Base-by-base conservation (phyloP, 1,140 invertebrate species). In the Trachelipus rathkii region DNA sequence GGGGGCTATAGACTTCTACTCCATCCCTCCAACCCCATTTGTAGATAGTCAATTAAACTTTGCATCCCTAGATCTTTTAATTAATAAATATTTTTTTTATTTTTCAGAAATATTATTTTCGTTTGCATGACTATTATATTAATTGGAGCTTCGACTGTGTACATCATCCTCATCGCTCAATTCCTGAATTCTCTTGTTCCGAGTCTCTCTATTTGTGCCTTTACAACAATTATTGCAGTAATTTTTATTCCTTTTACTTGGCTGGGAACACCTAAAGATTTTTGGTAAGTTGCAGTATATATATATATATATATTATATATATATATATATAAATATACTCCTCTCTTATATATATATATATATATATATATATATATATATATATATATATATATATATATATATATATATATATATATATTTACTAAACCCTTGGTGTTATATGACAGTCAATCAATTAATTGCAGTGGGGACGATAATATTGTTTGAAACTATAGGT, bases 221-320 rank as follows among this genome's bases (percentile, higher is more conserved):
- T 90, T 87, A 87, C 90, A 78, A 82, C 92, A 5, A 85, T 92
- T 4, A 87, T 92, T 10, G 89, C 88, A 0, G 84, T 86, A 2
- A 81, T 87, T 0, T 85, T 93, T 74, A 87, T 87, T 10, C 90
- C 91, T 0, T 82, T 89, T 0, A 88, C 90, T 80, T 90, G 90
- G 86, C 86, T 92, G 0, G 91, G 90, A 45, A 89, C 90, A 2
- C 92, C 92, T 1, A 90, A 90, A 82, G 90, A 92, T 81, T 91
- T 92, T 83, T 88, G 89, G 91, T 91, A 85, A 86, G 85, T 84
- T 81, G 33, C 6, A 33, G 6, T 33, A 33, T 33, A 33, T 33
- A 33, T 33, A 33, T 33, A 33, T 33, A 33, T 33, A 33, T 33
- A 33, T 33, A 33, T n/a, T 33, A 33, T 33, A 33, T 33, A 33